phyloP scores from a whole-genome alignment of 2,797 vertebrate species.

The Paratrypauchen microcephalus region DNA sequence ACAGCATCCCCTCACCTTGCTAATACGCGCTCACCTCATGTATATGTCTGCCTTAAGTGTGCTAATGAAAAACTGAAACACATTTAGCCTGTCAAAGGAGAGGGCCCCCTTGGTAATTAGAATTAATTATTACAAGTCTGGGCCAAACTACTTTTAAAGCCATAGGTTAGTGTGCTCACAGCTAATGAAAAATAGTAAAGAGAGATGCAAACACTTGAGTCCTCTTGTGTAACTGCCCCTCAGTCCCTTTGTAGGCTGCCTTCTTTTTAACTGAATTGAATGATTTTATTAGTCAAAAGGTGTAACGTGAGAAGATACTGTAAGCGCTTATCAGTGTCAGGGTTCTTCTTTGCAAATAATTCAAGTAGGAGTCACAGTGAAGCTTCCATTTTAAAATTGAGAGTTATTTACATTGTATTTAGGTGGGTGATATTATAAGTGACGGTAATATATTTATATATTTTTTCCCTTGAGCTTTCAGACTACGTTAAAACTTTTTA shows the following conservation, averaged over 20 bases:
- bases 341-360: conserved; percentile 32
- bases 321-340: conserved; percentile 32
- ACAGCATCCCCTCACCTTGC: neutral
- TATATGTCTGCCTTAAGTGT: conserved; percentile 18
- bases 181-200: conserved; percentile 13
- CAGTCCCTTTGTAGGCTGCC: conserved; percentile 27
- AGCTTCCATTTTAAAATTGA: conserved; percentile 11
- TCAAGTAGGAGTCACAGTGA: conserved; percentile 22
- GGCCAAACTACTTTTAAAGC: conserved; percentile 57
- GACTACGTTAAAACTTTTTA: no score
- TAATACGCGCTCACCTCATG: neutral
- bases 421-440: neutral
- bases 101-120: conserved; percentile 59
- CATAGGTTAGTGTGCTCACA: conserved; percentile 52
- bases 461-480: no score
- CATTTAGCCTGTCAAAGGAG: conserved; percentile 68
- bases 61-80: conserved; percentile 58
- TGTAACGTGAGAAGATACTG: conserved; percentile 21
- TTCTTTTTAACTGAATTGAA: conserved; percentile 33
- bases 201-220: conserved; percentile 28
- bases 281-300: conserved; percentile 44
- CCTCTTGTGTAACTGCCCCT: conserved; percentile 33
- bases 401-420: conserved; percentile 3
- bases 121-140: conserved; percentile 71
- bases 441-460: no score